phyloP scores from a whole-genome alignment of 1,140 invertebrate species.

The Idris sp. region DNA sequence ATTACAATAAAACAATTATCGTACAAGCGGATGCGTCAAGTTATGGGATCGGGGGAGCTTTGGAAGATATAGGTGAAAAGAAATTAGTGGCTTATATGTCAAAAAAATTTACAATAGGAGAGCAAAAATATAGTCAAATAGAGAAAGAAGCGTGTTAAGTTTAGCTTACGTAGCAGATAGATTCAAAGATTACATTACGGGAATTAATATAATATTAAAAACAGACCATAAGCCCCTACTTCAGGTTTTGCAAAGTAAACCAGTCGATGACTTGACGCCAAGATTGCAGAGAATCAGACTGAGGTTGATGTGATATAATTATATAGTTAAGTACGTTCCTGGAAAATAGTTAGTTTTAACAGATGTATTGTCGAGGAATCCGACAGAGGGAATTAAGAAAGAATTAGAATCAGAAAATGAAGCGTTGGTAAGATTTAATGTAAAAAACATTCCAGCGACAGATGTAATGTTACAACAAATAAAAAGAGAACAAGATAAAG shows the following conservation, averaged over 20 bases:
- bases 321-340: background rate
- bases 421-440: background rate
- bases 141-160: slow-evolving; percentile 2
- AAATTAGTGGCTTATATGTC: slow-evolving; percentile 7
- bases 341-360: background rate
- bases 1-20: slow-evolving; percentile 2
- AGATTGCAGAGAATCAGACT: slow-evolving; percentile 1
- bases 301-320: background rate
- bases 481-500: background rate
- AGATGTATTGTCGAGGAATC: background rate
- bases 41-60: background rate
- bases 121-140: slow-evolving; percentile 10
- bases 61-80: background rate
- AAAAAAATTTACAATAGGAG: background rate
- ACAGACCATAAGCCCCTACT: slow-evolving; percentile 1
- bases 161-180: background rate
- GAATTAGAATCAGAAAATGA: background rate
- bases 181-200: slow-evolving; percentile 19
- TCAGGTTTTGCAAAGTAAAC: slow-evolving; percentile 5
- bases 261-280: slow-evolving; percentile 1
- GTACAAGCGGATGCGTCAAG: slow-evolving; percentile 3
- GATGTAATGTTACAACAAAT: background rate
- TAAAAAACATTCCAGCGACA: background rate
- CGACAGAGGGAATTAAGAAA: background rate
- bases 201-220: background rate